Conservation (phyloP, 1,140 invertebrate genomes). For the Drosophila mojavensis region DNA sequence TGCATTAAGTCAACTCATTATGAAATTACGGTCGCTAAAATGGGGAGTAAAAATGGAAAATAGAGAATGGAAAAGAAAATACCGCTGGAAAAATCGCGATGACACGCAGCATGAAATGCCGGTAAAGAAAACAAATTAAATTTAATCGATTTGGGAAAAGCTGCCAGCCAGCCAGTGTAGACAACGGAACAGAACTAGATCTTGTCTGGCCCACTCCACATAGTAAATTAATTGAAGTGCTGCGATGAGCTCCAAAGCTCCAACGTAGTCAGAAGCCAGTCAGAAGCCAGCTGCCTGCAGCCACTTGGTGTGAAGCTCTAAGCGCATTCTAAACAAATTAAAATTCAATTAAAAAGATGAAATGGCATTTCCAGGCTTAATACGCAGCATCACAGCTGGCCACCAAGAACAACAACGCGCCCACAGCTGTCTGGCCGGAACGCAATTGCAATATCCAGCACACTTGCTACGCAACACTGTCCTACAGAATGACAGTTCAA, state of each 20-base stretch:
- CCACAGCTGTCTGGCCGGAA: conserved; percentile 8
- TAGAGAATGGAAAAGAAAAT: conserved; percentile 14
- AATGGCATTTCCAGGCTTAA: conserved; percentile 75
- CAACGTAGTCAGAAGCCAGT: conserved; percentile 6
- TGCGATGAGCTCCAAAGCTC: conserved; percentile 16
- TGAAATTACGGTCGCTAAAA: conserved; percentile 68
- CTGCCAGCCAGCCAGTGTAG: conserved; percentile 61
- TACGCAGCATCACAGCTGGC: conserved; percentile 29
- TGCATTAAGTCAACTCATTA: conserved; percentile 81
- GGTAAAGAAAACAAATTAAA: conserved; percentile 81
- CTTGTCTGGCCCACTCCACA: conserved; percentile 36
- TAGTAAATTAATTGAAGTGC: conserved; percentile 55
- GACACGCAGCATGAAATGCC: conserved; percentile 51
- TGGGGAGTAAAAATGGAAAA: neutral
- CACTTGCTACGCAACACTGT: conserved; percentile 19
- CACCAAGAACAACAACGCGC: neutral
- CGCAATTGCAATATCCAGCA: conserved; percentile 7
- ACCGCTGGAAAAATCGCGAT: conserved; percentile 44
- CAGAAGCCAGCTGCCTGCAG: conserved; percentile 14
- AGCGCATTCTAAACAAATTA: conserved; percentile 84
- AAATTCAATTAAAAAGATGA: conserved; percentile 84
- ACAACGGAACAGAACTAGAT: conserved; percentile 44
- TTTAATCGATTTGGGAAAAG: conserved; percentile 82
- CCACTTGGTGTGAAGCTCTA: conserved; percentile 61
- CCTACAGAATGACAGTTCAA: neutral